phyloP scores from a whole-genome alignment of 1,140 invertebrate genomes.

The Aphaenogaster ashmeadi region DNA sequence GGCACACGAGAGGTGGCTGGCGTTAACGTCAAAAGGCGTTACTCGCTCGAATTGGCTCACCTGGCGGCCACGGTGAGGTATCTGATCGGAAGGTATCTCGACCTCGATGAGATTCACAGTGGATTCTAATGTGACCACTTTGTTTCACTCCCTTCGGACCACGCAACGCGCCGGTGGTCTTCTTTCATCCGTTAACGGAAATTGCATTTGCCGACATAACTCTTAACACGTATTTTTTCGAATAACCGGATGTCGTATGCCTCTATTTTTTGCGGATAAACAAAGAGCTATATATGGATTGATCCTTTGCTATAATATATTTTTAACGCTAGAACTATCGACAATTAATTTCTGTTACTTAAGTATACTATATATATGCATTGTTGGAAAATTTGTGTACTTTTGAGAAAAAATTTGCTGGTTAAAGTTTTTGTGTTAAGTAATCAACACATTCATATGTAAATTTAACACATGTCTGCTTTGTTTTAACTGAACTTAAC shows the following conservation, averaged over 20 bases:
- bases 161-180: conserved; percentile 13
- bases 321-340: too few relatives aligned
- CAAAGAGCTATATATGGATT: not conserved
- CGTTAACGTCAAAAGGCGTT: conserved; percentile 82
- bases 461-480: too few relatives aligned
- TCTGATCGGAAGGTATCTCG: conserved; percentile 70
- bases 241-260: not conserved
- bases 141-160: conserved; percentile 66
- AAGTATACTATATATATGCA: too few relatives aligned
- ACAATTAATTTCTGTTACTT: too few relatives aligned
- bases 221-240: conserved; percentile 20
- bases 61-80: conserved; percentile 71
- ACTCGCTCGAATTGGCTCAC: conserved; percentile 78
- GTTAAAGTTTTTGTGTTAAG: too few relatives aligned
- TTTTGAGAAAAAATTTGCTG: too few relatives aligned
- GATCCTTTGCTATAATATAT: not conserved
- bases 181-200: conserved; percentile 56
- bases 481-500: too few relatives aligned
- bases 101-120: conserved; percentile 68
- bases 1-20: conserved; percentile 70
- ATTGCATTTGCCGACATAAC: conserved; percentile 25
- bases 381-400: too few relatives aligned
- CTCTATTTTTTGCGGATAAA: conserved; percentile 16
- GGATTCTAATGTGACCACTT: conserved; percentile 77
- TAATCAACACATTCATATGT: too few relatives aligned